Base-by-base conservation (phyloP, 1,140 invertebrate species). In the Elysia chlorotica region DNA sequence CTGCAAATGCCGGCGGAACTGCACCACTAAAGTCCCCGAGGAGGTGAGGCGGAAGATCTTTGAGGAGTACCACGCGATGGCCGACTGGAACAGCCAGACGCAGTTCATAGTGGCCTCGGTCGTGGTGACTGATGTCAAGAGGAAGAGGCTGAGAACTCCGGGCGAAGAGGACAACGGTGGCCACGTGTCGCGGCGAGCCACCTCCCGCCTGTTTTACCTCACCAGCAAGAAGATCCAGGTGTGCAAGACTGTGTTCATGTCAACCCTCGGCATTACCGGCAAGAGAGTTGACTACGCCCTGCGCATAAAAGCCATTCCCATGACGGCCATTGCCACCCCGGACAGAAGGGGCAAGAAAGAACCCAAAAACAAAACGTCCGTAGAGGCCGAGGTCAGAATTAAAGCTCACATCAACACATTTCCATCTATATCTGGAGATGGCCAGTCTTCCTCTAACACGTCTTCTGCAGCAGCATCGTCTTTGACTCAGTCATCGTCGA, bases 81-180 rank as follows among this genome's bases (percentile, higher is more conserved):
- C 65, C 2, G 65, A 67, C 28, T 67, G 65, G 65, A 67, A 67
- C 36, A 67, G 56, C 36, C 65, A 67, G 35, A 67, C 65, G 56
- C 65, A 67, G 25, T 67, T 67, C 35, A 67, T 67, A 6, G 65
- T 67, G 23, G 53, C 65, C 5, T 67, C 65, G 33, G 65, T 67
- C 30, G 56, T 53, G 53, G 30, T 67, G 30, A 28, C 56, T 54
- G 65, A 67, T 54, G 25, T 67, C 14, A 67, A 67, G 36, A 53
- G 56, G 35, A 67, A 53, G 25, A 67, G 56, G 30, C 53, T 30
- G 48, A 48, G 48, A 67, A 17, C 23, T 17, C 31, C 31, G 21
- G 28, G 56, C 31, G 41, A 67, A 33, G 19, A 6, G 1, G 31
- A 25, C 28, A 10, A 25, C 30, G 14, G 2, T 5, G 56, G 21